phyloP scores from a whole-genome alignment of 1,140 invertebrate species.

The Lutraria rhynchaena region DNA sequence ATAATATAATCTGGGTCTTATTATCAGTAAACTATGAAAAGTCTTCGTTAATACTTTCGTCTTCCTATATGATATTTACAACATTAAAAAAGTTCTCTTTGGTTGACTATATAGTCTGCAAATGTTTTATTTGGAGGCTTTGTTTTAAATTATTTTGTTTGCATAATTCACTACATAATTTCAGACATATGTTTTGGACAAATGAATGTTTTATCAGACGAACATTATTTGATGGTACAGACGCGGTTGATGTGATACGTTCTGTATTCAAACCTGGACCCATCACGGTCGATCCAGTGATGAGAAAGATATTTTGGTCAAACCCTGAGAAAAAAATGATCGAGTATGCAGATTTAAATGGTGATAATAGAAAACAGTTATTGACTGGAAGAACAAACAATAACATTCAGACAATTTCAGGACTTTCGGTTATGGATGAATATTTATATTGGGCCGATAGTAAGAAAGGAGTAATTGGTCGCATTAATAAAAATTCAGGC shows the following conservation, averaged over 20 bases:
- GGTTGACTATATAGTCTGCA: too few relatives aligned
- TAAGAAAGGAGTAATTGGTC: constrained; percentile 86
- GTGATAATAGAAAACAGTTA: constrained; percentile 87
- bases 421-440: constrained; percentile 94
- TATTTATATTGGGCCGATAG: constrained; percentile 99
- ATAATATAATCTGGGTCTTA: too few relatives aligned
- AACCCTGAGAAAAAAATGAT: constrained; percentile 86
- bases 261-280: constrained; percentile 75
- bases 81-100: too few relatives aligned
- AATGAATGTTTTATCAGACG: constrained; percentile 95
- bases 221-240: constrained; percentile 85
- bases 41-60: too few relatives aligned
- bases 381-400: constrained; percentile 83
- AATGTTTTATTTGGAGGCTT: too few relatives aligned
- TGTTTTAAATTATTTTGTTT: too few relatives aligned
- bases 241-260: constrained; percentile 70
- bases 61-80: too few relatives aligned
- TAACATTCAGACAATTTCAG: constrained; percentile 95
- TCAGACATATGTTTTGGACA: constrained; percentile 91
- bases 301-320: constrained; percentile 77
- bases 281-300: constrained; percentile 76
- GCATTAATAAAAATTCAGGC: constrained; percentile 74
- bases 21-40: too few relatives aligned
- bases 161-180: constrained; percentile 60
- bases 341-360: constrained; percentile 86